Base-by-base conservation (phyloP, 2,888 invertebrate genomes). In the Apantesis nais region DNA sequence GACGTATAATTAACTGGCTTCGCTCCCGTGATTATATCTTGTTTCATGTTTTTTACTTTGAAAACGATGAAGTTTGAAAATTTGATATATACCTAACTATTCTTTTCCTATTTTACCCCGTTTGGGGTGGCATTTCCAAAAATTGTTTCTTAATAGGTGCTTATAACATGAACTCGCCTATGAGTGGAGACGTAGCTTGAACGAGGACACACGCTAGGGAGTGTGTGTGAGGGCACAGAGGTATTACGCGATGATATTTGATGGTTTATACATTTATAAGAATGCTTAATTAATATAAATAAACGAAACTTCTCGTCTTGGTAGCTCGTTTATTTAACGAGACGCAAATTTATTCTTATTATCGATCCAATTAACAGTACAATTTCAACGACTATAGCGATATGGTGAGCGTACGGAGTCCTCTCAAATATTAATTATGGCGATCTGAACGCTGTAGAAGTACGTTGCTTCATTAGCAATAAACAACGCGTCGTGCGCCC, bases 401-500 rank as follows among this genome's bases (percentile, higher is more conserved):
- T 41, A 29, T 16, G 55, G 66, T 19, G 19, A 58, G 55, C 25
- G 62, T 8, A n/a, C 37, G 52, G 66, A 48, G 44, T 63, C 61
- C 71, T 69, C 70, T 78, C 68, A 74, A 70, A 75, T 74, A 80
- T 81, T 80, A 79, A 80, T 80, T 77, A 79, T 68, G 25, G 61
- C 22, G 29, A 60, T 22, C 65, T 44, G n/a, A 22, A 25, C 39
- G 60, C 48, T n/a, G 61, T 39, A 52, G 22, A 61, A 61, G 64
- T 66, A 66, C 66, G 44, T 62, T n/a, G 55, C 52, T 52, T 62
- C 58, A 82, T 80, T 79, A 80, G 80, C 78, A 80, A 82, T 80
- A 80, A 80, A 82, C 72, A 72, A 80, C 65, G 52, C 62, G 70
- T 80, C 80, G 80, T 80, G 80, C 82, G 80, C 79, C 72, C 63